These are phyloP conservation scores for Drosophila watanabei DNA, from an alignment of 1,140 invertebrate species.

Conservation along the genomic window DNA sequence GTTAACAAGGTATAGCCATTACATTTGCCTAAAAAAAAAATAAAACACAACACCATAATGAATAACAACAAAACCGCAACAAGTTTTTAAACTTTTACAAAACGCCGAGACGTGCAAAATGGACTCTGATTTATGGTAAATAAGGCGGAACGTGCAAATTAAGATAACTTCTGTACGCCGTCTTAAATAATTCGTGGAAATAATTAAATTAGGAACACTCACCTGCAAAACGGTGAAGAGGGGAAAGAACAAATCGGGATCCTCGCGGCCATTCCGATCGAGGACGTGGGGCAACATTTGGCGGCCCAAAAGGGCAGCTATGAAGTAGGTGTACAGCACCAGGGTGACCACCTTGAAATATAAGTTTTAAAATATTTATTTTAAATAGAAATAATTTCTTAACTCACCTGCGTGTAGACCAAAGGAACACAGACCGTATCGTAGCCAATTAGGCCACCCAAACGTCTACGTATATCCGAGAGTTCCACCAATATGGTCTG, in stretches of 20 bases:
- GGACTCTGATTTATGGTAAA: slow-evolving; percentile 61
- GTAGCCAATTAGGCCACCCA: slow-evolving; percentile 94
- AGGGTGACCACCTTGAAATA: slow-evolving; percentile 92
- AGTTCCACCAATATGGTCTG: slow-evolving; percentile 93
- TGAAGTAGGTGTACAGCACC: slow-evolving; percentile 96
- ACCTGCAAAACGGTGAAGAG: slow-evolving; percentile 96
- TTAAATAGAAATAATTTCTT: background rate
- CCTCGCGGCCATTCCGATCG: slow-evolving; percentile 87
- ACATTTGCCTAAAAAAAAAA: slow-evolving; percentile 42
- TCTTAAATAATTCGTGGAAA: slow-evolving; percentile 24
- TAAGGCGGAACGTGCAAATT: slow-evolving; percentile 69
- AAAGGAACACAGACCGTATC: slow-evolving; percentile 99
- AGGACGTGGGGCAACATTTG: slow-evolving; percentile 90
- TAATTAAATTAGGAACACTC: slow-evolving; percentile 41
- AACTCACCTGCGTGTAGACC: slow-evolving; percentile 97
- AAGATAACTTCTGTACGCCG: slow-evolving; percentile 38
- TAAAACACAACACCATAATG: slow-evolving; percentile 15
- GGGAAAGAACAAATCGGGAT: slow-evolving; percentile 95
- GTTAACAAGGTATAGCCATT: slow-evolving; percentile 66
- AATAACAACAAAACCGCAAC: slow-evolving; percentile 43
- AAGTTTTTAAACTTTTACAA: slow-evolving; percentile 53
- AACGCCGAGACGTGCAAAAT: slow-evolving; percentile 64
- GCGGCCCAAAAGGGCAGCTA: slow-evolving; percentile 93
- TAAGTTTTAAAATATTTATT: background rate
- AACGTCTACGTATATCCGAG: slow-evolving; percentile 92